These are phyloP conservation scores for Coreoperca whiteheadi DNA, from an alignment of 2,113 vertebrate genomes.

Conservation along the genomic window DNA sequence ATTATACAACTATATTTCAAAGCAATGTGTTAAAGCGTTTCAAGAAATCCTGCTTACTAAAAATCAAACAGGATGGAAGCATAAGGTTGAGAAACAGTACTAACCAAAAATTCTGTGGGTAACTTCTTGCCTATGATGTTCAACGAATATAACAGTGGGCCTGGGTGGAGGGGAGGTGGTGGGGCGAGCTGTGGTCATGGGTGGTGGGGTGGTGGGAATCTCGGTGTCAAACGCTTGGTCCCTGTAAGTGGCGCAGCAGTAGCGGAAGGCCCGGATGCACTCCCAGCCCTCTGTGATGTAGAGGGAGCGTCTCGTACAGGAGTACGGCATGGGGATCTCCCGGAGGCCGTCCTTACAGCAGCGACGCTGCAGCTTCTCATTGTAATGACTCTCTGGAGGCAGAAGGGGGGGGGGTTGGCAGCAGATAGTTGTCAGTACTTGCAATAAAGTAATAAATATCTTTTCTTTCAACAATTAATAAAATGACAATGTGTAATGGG, in stretches of 20 bases:
- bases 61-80: too few relatives aligned
- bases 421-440: background rate
- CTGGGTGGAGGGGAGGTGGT: background rate
- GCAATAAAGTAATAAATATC: background rate
- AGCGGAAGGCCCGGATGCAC: slow-evolving; percentile 88
- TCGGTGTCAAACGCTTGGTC: slow-evolving; percentile 63
- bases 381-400: slow-evolving; percentile 82
- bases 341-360: slow-evolving; percentile 91
- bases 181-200: background rate
- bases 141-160: rapidly evolving
- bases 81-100: background rate
- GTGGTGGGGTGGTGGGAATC: slow-evolving; percentile 61
- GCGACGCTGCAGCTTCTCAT: slow-evolving; percentile 69
- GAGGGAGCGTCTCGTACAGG: slow-evolving; percentile 81
- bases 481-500: background rate
- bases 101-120: too few relatives aligned
- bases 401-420: background rate
- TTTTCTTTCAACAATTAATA: background rate
- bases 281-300: slow-evolving; percentile 84
- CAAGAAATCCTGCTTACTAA: background rate
- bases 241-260: slow-evolving; percentile 86
- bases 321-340: slow-evolving; percentile 88
- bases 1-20: background rate
- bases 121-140: too few relatives aligned
- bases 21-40: background rate